A percentile compares a stretch with the other conserved stretches of the same genome.
Conservation (phyloP, 2,888 invertebrate genomes). For the Abrostola tripartita region DNA sequence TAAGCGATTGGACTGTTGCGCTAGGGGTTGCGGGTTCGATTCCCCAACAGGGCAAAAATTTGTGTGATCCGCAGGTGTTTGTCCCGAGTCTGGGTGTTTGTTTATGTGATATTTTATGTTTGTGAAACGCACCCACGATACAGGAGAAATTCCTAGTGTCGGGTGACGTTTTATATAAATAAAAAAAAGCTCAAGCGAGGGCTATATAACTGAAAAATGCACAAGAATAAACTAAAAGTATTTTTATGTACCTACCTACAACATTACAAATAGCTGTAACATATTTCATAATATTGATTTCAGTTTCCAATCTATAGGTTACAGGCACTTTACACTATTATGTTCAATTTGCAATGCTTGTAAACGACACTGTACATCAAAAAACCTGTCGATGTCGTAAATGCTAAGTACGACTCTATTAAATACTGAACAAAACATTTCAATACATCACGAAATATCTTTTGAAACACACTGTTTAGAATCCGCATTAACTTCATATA, state of each 20-base stretch:
- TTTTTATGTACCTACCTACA: background rate
- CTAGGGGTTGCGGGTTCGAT: too few relatives aligned
- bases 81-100: too few relatives aligned
- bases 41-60: too few relatives aligned
- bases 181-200: too few relatives aligned
- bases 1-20: too few relatives aligned
- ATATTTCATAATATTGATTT: constrained; percentile 24
- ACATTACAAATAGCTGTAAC: background rate
- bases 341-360: constrained; percentile 24
- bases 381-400: constrained; percentile 7
- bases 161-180: too few relatives aligned
- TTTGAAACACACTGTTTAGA: constrained; percentile 17
- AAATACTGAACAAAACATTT: constrained; percentile 10
- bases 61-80: too few relatives aligned
- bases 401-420: constrained; percentile 3
- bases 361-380: constrained; percentile 17
- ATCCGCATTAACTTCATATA: constrained; percentile 16
- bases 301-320: constrained; percentile 20
- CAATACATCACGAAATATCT: constrained; percentile 8
- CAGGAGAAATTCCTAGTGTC: too few relatives aligned
- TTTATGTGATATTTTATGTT: too few relatives aligned
- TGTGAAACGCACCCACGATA: too few relatives aligned
- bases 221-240: too few relatives aligned
- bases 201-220: too few relatives aligned
- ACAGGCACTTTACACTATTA: constrained; percentile 42